Base-by-base conservation (phyloP, 2,797 vertebrate genomes). In the Prionace glauca region DNA sequence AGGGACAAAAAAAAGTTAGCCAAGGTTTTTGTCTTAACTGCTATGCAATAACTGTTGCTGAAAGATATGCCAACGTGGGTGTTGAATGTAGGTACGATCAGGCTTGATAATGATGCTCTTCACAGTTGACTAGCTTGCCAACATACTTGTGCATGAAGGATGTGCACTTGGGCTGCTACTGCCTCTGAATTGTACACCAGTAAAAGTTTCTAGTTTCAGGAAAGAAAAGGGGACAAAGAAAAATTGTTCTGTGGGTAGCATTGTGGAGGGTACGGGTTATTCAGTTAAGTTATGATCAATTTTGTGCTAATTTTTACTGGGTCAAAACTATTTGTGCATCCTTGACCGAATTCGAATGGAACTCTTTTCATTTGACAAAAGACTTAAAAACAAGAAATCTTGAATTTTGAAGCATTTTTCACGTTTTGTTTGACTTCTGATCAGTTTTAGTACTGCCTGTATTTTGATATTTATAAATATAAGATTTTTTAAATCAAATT, bases 81-180 rank as follows among this genome's bases (percentile, higher is more conserved):
- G n/a, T 92, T 92, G 36, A 32, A 91, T 92, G 65, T 18, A 92
- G 62, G 65, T 67, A 92, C 20, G 20, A 92, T 67, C 90, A 92
- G 62, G 62, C n/a, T 69, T 92, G 62, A n/a, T 67, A 20, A 69
- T 56, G 26, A 67, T 60, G 12, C 86, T 60, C 56, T 62, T 90
- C 60, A 90, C 87, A 62, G 56, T 90, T 90, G 56, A 32, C 60
- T 90, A 62, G 29, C 60, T 90, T 90, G 56, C 56, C 60, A 60
- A 65, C 16, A 65, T 90, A 14, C 56, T 60, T 32, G 20, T 7
- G 41, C 22, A 69, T 41, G 67, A 69, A 92, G 90, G 41, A 67
- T 92, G n/a, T 69, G 29, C 18, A 62, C 36, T 92, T 92, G 18
- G 7, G 62, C 20, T 67, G 62, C 18, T 32, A 24, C n/a, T 67